These are phyloP conservation scores for Gnathonemus echidnorhynchus DNA, from an alignment of 2,113 vertebrate species.

Conservation along the genomic window DNA sequence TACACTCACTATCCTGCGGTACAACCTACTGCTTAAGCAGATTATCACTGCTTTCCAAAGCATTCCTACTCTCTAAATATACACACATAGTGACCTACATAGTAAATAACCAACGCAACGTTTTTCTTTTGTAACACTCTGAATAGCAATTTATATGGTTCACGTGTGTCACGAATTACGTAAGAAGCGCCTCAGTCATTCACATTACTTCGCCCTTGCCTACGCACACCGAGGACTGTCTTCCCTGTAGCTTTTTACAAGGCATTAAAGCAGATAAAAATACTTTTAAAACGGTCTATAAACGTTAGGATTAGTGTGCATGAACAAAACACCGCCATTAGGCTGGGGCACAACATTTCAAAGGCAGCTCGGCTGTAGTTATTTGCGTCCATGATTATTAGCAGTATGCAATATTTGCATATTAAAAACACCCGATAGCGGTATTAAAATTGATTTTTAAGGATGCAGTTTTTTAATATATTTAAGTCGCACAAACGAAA, in stretches of 20 bases:
- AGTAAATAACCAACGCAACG: background rate
- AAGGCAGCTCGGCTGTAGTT: background rate
- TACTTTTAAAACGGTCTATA: background rate
- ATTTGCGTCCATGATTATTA: background rate
- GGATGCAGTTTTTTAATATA: background rate
- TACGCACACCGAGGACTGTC: background rate
- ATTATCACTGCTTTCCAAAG: background rate
- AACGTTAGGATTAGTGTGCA: background rate
- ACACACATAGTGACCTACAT: background rate
- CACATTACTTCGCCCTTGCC: background rate
- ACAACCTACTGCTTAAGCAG: background rate
- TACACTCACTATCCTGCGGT: background rate
- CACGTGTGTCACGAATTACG: background rate
- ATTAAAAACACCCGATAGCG: background rate
- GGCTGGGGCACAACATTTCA: background rate
- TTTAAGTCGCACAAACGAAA: background rate
- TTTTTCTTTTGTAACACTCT: background rate
- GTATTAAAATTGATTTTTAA: background rate
- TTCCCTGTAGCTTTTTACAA: background rate
- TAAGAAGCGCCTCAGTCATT: background rate
- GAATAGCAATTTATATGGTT: background rate
- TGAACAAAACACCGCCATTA: background rate
- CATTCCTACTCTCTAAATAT: background rate
- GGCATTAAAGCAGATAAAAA: background rate
- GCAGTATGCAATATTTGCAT: background rate